phyloP scores from a whole-genome alignment of 2,113 vertebrate genomes.

The Cyanoramphus novaezelandiae region DNA sequence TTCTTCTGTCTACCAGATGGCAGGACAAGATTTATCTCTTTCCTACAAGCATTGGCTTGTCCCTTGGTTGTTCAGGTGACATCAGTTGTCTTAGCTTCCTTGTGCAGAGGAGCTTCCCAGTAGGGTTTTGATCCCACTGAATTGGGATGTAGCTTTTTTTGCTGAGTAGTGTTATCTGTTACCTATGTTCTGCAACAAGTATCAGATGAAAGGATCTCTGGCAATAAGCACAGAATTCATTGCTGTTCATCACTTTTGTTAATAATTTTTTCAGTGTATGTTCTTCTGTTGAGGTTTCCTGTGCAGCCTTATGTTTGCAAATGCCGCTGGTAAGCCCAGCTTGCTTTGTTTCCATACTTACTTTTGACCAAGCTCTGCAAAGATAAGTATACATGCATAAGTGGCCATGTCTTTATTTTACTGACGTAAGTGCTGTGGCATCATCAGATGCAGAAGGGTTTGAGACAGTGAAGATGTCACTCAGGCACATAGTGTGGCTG shows the following conservation, averaged over 20 bases:
- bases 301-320: neutral
- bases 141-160: neutral
- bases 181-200: neutral
- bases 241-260: neutral
- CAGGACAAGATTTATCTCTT: neutral
- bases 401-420: neutral
- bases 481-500: fast-evolving
- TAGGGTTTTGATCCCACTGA: neutral
- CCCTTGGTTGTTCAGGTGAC: neutral
- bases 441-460: neutral
- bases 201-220: neutral
- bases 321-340: neutral
- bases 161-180: neutral
- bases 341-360: neutral
- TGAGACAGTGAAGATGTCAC: neutral
- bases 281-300: neutral
- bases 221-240: neutral
- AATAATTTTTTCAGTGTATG: neutral
- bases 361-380: neutral
- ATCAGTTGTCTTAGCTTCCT: neutral
- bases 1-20: neutral
- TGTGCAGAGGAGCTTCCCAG: neutral
- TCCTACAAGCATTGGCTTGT: neutral
- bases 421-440: neutral
- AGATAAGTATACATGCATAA: neutral